phyloP scores from a whole-genome alignment of 2,113 vertebrate genomes.

The Glaucomys volans region DNA sequence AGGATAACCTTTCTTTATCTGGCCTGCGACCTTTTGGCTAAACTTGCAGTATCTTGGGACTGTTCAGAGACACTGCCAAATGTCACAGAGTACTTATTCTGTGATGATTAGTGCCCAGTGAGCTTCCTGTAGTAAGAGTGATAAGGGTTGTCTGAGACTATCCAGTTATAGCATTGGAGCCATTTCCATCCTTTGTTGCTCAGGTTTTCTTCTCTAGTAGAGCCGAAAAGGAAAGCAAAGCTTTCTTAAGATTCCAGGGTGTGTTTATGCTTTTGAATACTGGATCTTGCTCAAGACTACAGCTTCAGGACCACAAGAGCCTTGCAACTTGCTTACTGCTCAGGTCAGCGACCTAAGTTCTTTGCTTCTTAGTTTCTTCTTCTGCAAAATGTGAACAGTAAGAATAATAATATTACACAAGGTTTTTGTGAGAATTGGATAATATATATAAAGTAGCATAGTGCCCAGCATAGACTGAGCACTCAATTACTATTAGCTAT shows the following conservation, averaged over 20 bases:
- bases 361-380: slow-evolving; percentile 5
- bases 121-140: slow-evolving; percentile 33
- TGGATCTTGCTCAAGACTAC: neutral
- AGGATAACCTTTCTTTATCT: slow-evolving; percentile 67
- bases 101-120: neutral
- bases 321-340: neutral
- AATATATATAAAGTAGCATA: neutral
- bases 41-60: slow-evolving; percentile 15
- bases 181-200: slow-evolving; percentile 44
- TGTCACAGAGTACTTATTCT: neutral
- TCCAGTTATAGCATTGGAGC: neutral
- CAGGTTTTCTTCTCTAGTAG: neutral
- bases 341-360: neutral
- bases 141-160: slow-evolving; percentile 1
- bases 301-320: neutral
- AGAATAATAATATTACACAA: neutral
- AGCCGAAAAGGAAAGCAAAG: neutral
- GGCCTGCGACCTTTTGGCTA: slow-evolving; percentile 48
- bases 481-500: neutral
- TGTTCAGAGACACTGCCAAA: slow-evolving; percentile 46
- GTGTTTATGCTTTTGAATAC: slow-evolving; percentile 1
- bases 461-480: neutral
- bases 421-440: neutral
- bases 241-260: neutral
- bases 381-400: slow-evolving; percentile 38